Percentiles rank a stretch among this genome's conserved stretches.
Conservation (phyloP, 2,797 vertebrate genomes). For the Coranthus polyacanthus region DNA sequence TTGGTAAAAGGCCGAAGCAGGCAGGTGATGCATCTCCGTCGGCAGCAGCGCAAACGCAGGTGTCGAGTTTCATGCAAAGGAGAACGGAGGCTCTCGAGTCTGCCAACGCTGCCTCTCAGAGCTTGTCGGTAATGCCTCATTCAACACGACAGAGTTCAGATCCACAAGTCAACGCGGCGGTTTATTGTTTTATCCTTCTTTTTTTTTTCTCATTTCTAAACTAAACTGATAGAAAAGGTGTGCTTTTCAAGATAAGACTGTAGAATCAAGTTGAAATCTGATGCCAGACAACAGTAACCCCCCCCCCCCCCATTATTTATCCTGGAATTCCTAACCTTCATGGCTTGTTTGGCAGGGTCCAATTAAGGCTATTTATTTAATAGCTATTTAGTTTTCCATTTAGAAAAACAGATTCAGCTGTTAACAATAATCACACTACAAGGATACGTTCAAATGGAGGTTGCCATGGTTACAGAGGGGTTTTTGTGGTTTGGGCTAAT, state of each 20-base stretch:
- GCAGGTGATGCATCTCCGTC: conserved; percentile 70
- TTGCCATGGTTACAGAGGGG: conserved; percentile 61
- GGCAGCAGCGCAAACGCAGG: conserved; percentile 39
- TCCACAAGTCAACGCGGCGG: not conserved
- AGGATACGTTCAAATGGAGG: conserved; percentile 44
- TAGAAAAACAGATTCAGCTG: conserved; percentile 26
- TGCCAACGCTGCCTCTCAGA: conserved; percentile 4
- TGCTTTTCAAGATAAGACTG: not conserved
- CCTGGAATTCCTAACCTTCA: conserved; percentile 18
- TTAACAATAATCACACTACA: not conserved
- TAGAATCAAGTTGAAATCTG: no score
- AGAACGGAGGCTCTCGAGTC: conserved; percentile 24
- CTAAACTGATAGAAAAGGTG: not conserved
- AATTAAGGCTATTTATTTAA: not conserved
- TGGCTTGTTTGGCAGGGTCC: not conserved
- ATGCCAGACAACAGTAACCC: no score
- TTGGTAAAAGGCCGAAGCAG: conserved; percentile 16
- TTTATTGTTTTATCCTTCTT: conserved; percentile 14
- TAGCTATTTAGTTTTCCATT: conserved; percentile 37
- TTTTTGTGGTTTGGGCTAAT: conserved; percentile 42
- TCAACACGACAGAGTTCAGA: not conserved
- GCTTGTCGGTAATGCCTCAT: conserved; percentile 10
- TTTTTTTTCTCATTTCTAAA: not conserved
- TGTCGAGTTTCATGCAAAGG: conserved; percentile 59
- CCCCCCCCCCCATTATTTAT: no score